Base-by-base conservation (phyloP, 2,888 invertebrate species). In the Belgica antarctica region DNA sequence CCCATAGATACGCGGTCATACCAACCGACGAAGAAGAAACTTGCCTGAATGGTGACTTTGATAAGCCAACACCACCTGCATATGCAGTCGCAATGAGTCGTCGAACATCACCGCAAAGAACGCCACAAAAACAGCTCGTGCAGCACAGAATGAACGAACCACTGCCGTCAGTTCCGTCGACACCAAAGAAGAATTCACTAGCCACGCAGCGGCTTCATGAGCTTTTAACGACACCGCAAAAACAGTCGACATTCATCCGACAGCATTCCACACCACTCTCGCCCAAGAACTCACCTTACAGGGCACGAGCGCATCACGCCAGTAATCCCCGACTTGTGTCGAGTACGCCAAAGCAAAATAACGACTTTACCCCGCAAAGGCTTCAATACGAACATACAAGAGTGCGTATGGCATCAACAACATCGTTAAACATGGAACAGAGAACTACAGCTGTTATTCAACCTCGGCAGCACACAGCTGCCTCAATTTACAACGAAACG, bases 131-230 rank as follows among this genome's bases (percentile, higher is more conserved):
- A 17, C 59, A 70, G 34, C 59, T 62, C 15, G 70, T 72, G 75
- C 75, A 25, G 65, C 72, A 71, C 52, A 1, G 71, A 52, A 17
- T 10, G 15, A 24, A 28, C 19, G 28, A 46, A 24, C 19, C 24
- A n/a, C 5, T 52, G 5, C 62, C 46, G 28, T 3, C 46, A 63
- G 19, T 74, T 75, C 0, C 73, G 76, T 71, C 78, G 24, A 83
- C 84, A 77, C 82, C 85, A 1, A 78, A 84, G 63, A 85, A 84
- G 74, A 87, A 87, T 77, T 79, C 87, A 0, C 83, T 84, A 22
- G 90, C 90, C 0, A 90, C 90, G 0, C 89, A 89, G 75, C 90
- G 88, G 74, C 78, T 91, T 0, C 89, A 90, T 77, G 90, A 90
- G 74, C 76, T 90, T 1, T 76, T 90, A 0, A 86, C 88, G 1